A percentile compares a stretch with the other conserved stretches of the same genome.
These are phyloP conservation scores for Lepetodrilus schrolli DNA, from an alignment of 2,888 invertebrate species.

Conservation along the genomic window DNA sequence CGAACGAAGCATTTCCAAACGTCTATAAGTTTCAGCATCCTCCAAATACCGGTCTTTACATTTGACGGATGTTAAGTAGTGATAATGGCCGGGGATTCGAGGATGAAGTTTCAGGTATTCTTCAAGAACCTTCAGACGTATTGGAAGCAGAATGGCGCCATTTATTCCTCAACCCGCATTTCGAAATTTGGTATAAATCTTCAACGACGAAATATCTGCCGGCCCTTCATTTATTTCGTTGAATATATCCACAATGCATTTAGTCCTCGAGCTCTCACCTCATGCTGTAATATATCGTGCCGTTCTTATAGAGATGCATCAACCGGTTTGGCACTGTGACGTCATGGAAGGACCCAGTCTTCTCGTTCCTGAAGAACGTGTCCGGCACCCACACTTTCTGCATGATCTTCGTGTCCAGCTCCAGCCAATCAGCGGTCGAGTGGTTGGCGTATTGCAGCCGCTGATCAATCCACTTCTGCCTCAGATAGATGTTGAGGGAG, in stretches of 20 bases:
- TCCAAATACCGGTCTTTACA: no score
- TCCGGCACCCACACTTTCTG: conserved; percentile 69
- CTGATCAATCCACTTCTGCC: conserved; percentile 59
- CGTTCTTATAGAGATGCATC: conserved; percentile 67
- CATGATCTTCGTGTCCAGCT: conserved; percentile 62
- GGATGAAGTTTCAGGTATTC: no score
- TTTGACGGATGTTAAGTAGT: no score
- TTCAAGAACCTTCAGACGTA: no score
- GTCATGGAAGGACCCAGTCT: conserved; percentile 64
- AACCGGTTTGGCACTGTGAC: conserved; percentile 70
- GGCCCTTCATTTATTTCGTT: not conserved
- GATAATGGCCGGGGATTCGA: no score
- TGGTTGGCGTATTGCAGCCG: conserved; percentile 52
- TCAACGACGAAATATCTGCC: not conserved
- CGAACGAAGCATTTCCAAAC: no score
- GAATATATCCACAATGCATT: not conserved
- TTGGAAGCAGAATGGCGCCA: no score
- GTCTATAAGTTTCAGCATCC: no score
- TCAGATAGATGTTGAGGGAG: conserved; percentile 57
- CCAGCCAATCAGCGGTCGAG: conserved; percentile 47
- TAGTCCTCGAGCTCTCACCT: conserved; percentile 53
- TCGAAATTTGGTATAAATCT: no score
- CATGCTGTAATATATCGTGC: conserved; percentile 66
- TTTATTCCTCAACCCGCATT: no score
- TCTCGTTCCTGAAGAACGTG: conserved; percentile 69